Conservation (phyloP, 1,140 invertebrate species). For the Chironomus tepperi region DNA sequence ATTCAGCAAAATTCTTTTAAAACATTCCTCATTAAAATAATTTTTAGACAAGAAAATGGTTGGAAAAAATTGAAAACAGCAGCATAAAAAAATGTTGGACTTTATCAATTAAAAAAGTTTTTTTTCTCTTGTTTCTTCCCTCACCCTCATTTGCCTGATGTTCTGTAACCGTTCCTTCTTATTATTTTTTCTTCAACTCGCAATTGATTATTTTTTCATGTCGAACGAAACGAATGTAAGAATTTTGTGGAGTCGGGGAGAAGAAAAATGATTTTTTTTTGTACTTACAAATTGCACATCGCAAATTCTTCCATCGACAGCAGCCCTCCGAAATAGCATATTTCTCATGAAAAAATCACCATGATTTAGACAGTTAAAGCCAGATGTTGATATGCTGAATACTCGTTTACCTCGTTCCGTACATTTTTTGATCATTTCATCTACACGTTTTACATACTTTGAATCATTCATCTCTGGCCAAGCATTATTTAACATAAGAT, state of each 20-base stretch:
- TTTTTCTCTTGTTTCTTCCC: too few species aligned
- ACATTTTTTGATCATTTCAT: conserved; percentile 9
- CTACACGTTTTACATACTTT: not conserved
- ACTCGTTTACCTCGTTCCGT: not conserved
- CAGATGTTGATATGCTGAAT: not conserved
- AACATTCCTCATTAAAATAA: too few species aligned
- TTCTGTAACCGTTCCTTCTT: too few species aligned
- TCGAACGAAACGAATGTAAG: too few species aligned
- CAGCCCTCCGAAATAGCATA: conserved; percentile 2
- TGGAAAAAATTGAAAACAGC: too few species aligned
- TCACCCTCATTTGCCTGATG: too few species aligned
- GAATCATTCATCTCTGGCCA: not conserved
- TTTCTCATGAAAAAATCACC: conserved; percentile 4
- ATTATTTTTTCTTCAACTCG: too few species aligned
- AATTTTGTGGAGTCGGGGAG: not conserved
- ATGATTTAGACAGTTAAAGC: not conserved
- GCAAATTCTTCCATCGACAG: not conserved
- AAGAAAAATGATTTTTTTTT: not conserved
- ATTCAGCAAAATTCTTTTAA: too few species aligned
- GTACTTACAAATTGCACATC: conserved; percentile 12
- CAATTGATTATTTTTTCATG: too few species aligned
- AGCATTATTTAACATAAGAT: conserved; percentile 2
- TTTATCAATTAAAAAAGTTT: too few species aligned
- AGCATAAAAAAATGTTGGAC: too few species aligned
- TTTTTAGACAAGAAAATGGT: too few species aligned